Evolutionary conservation across 2,113 vertebrate species (phyloP), one percentile per base, ranked within the genome.

Genomic region (Caracal caracal): DNA sequence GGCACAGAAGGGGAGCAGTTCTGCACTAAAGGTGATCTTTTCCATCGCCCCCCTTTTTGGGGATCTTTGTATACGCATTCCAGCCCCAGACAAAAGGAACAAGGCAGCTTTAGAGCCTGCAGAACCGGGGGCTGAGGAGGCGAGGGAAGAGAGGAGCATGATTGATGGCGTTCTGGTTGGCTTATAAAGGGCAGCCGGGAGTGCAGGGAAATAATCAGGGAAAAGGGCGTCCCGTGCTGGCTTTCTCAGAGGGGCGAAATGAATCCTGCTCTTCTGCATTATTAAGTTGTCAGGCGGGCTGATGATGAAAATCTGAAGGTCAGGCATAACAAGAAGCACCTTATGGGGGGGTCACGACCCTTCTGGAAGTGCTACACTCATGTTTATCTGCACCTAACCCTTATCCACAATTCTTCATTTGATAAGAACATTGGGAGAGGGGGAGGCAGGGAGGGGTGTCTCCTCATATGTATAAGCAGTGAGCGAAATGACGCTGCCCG

Each of bases 281-380:
- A 99, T 99, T 99, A 99, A 99, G 99, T 99, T 99, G 99, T 99
- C 99, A 99, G 99, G 99, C 98, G 96, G 99, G 98, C 99, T 99
- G 99, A 99, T 99, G 99, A 99, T 99, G 99, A 99, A 99, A 99
- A 99, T 99, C 99, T 99, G 99, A 99, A 99, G 99, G 99, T 99
- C 99, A 99, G 99, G 98, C 98, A 99, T 99, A 99, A 99, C 99
- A 99, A 99, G 99, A 99, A 99, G 98, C 99, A 99, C 99, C 99
- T 99, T 99, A 99, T 99, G 99, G 98, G 99, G 99, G 98, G 99
- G 99, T 99, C 99, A 93, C 79, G 98, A 99, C 99, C 99, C 99
- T 99, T 99, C 98, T 99, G 98, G 99, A 99, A 99, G 99, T 99
- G 99, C 99, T 99, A 99, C 99, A 99, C 99, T 99, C 99, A 99